phyloP scores from a whole-genome alignment of 2,113 vertebrate genomes.

The Tylochromis polylepis region DNA sequence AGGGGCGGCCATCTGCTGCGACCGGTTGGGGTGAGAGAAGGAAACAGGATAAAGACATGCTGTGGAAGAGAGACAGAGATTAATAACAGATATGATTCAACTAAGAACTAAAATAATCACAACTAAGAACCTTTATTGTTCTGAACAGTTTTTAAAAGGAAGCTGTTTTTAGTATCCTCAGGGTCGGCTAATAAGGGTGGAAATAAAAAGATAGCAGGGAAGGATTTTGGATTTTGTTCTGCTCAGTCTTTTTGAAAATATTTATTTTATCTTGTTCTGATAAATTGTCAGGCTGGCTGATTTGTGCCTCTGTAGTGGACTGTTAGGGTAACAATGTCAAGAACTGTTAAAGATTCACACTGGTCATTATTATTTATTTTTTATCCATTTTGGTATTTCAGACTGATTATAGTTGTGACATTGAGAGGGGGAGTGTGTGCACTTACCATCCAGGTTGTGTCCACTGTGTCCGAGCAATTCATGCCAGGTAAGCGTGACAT shows the following conservation, averaged over 20 bases:
- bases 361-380: not conserved
- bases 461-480: constrained; percentile 84
- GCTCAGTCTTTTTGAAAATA: not conserved
- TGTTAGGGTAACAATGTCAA: not conserved
- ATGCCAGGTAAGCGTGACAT: constrained; percentile 78
- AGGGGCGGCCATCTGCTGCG: no score
- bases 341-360: not conserved
- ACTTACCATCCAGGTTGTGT: constrained; percentile 86
- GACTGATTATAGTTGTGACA: constrained; percentile 89
- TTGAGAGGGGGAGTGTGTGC: constrained; percentile 82
- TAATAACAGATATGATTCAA: no score
- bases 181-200: not conserved
- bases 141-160: not conserved
- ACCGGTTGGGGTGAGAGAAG: no score
- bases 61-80: no score
- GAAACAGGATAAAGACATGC: no score
- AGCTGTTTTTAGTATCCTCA: not conserved
- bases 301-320: accelerated
- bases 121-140: not conserved
- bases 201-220: accelerated
- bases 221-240: not conserved
- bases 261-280: accelerated
- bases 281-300: not conserved
- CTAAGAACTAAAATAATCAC: not conserved
- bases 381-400: constrained; percentile 34